Base-by-base conservation (phyloP, 30 jellyfish, hydroid and myxozoan genomes). In the Mastigias papua region DNA sequence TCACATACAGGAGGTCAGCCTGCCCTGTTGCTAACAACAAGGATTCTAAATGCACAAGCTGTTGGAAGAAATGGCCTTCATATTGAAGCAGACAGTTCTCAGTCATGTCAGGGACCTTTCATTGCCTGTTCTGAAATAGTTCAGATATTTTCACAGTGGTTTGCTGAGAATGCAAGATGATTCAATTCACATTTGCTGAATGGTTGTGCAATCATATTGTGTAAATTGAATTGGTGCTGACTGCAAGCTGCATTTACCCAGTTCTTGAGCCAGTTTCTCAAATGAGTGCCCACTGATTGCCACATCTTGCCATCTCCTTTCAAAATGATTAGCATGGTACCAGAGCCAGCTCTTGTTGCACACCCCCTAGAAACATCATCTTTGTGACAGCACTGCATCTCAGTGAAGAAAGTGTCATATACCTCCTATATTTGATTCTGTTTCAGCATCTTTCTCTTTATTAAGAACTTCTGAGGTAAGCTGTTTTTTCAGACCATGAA, bases 381-480 rank as follows among this genome's bases (percentile, higher is more conserved):
- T n/a, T n/a, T n/a, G n/a, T n/a, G n/a, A n/a, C n/a, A n/a, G n/a
- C n/a, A n/a, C n/a, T n/a, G n/a, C n/a, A n/a, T n/a, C n/a, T n/a
- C n/a, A n/a, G n/a, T n/a, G n/a, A n/a, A n/a, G n/a, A n/a, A n/a
- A n/a, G n/a, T n/a, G n/a, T n/a, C n/a, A n/a, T n/a, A n/a, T n/a
- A n/a, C n/a, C n/a, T n/a, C n/a, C n/a, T n/a, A 21, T 77, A 54
- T 77, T 20, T 25, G 65, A 51, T 77, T 58, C 62, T 23, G 66
- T 77, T 77, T 51, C 88, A 77, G 88, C 35, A 28, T 57, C 62
- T 60, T 77, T 77, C 28, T 77, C 77, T 77, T 51, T 48, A 51
- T 77, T 77, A 51, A 77, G 88, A 34, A 58, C 63, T 51, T 11
- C 8, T 23, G 33, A 77, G 88, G 88, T 77, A 77, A 77, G 88